Base-by-base conservation (phyloP, 2,888 invertebrate species). In the Cephus spinipes region DNA sequence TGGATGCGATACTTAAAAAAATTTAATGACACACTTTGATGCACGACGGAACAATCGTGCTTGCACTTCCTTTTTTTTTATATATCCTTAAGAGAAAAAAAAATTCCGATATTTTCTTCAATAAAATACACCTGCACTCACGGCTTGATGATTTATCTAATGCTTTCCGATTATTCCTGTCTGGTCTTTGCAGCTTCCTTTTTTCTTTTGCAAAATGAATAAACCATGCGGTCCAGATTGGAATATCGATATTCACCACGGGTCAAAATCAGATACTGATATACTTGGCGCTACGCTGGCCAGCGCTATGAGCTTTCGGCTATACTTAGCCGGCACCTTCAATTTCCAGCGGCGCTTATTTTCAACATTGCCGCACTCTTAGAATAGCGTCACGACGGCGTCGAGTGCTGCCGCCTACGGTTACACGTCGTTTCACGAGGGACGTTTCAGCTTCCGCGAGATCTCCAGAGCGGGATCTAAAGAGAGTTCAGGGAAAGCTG, bases 331-430 rank as follows among this genome's bases (percentile, higher is more conserved):
- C 79, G 77, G 81, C 85, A 87, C 83, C 86, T 87, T 89, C 87
- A 86, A 86, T 88, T 88, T 90, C 91, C 90, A 90, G 90, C 83
- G 85, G 85, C 85, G 87, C 89, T 90, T 90, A 89, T 90, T 90
- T 89, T 89, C 88, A 85, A 85, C 86, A 82, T 82, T 84, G 83
- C 76, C 78, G 80, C 80, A 77, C 81, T 83, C 80, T 82, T 71
- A 78, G 75, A 76, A 78, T 78, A 75, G 80, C 79, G 76, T 74
- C 80, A 77, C 79, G 79, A 82, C 79, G 79, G 81, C 79, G 78
- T 81, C 77, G 79, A 74, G 81, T 83, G 82, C 82, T 81, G 81
- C 81, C 80, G 80, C 81, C 81, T 23, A 55, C 55, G 55, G 55
- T 55, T 15, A 23, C 55, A 35, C 35, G 35, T 9, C 55, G 23